phyloP scores from a whole-genome alignment of 2,113 vertebrate species.

The Phoxinus phoxinus region DNA sequence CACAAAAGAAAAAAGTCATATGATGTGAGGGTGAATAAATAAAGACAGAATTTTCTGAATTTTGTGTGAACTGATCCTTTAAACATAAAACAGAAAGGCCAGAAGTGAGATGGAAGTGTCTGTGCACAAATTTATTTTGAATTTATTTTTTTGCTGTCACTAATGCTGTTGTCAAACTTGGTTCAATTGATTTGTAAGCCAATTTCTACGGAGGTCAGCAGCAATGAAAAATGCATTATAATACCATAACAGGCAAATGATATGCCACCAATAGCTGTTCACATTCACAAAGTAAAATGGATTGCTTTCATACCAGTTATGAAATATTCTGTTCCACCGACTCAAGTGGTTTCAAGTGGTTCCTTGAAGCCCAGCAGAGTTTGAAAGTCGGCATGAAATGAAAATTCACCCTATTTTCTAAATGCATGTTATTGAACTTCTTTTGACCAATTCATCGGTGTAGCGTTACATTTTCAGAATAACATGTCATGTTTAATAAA shows the following conservation, averaged over 20 bases:
- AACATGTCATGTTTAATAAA: neutral
- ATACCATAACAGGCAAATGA: neutral
- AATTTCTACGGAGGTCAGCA: neutral
- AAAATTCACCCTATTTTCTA: neutral
- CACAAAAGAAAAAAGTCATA: neutral
- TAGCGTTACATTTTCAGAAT: neutral
- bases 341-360: neutral
- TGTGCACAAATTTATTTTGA: neutral
- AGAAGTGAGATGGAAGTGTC: neutral
- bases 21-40: neutral
- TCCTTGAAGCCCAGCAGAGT: neutral
- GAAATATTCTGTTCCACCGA: neutral
- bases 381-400: neutral
- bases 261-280: constrained; percentile 2
- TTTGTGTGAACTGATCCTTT: neutral
- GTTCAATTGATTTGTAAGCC: constrained; percentile 7
- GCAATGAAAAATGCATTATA: constrained; percentile 1
- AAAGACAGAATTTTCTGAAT: neutral
- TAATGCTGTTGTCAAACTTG: neutral
- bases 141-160: neutral
- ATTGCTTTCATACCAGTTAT: neutral
- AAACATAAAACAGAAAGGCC: neutral
- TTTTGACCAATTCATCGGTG: neutral
- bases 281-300: neutral
- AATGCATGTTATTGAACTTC: neutral